These are phyloP conservation scores for Cyprichromis sp. DNA, from an alignment of 2,113 vertebrate species.

Conservation along the genomic window DNA sequence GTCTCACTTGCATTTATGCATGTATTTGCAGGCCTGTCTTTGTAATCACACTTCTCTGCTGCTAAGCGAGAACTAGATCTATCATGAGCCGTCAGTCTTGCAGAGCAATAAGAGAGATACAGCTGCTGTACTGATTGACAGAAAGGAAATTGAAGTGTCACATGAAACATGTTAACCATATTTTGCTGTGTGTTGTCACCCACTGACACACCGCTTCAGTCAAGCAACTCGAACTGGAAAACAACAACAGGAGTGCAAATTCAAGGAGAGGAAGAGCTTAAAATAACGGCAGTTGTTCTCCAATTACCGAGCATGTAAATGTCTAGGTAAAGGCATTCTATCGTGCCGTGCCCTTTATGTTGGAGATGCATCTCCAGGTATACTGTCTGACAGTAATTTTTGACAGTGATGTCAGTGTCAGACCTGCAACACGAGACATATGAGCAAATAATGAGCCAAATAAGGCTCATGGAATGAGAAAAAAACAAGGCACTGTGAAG, in stretches of 20 bases:
- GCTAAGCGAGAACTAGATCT: constrained; percentile 9
- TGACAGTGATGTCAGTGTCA: constrained; percentile 36
- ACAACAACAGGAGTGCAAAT: neutral
- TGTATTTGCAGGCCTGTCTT: neutral
- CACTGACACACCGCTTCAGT: neutral
- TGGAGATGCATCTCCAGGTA: neutral
- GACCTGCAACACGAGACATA: constrained; percentile 9
- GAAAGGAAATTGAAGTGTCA: constrained; percentile 70
- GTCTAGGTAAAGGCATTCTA: neutral
- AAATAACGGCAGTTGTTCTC: neutral
- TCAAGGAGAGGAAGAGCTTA: neutral
- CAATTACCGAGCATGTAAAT: constrained; percentile 2
- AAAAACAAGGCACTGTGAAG: neutral
- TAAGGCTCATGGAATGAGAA: constrained; percentile 16
- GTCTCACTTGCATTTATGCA: neutral
- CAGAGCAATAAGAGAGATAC: constrained; percentile 15
- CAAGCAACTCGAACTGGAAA: neutral
- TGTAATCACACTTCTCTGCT: constrained; percentile 23
- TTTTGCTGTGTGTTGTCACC: constrained; percentile 45
- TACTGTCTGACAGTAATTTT: constrained; percentile 15
- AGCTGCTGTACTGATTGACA: constrained; percentile 57
- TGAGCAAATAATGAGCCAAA: neutral
- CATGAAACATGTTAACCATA: constrained; percentile 59
- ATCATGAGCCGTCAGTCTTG: constrained; percentile 31
- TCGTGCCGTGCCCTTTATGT: neutral